These are phyloP conservation scores for Chelidonichthys spinosus DNA, from an alignment of 2,797 vertebrate genomes.

Conservation along the genomic window DNA sequence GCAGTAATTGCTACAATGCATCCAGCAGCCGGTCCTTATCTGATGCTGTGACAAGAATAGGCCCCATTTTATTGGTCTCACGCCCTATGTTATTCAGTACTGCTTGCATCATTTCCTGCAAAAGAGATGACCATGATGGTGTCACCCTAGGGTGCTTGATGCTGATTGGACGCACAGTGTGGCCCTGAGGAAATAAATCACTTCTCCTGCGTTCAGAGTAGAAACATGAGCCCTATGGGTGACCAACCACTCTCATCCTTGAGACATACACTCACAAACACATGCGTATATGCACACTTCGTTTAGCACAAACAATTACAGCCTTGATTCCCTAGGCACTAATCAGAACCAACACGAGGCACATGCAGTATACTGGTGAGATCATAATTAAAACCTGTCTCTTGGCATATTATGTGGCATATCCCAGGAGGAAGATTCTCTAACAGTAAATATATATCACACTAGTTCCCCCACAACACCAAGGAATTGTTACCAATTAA, in stretches of 20 bases:
- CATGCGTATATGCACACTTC: slow-evolving; percentile 49
- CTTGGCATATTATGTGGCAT: slow-evolving; percentile 80
- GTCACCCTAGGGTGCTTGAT: slow-evolving; percentile 77
- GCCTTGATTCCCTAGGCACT: slow-evolving; percentile 84
- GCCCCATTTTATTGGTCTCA: slow-evolving; percentile 77
- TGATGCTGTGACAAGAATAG: slow-evolving; percentile 81
- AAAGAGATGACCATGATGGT: slow-evolving; percentile 78
- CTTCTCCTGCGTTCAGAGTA: slow-evolving; percentile 69
- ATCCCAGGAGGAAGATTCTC: slow-evolving; percentile 74
- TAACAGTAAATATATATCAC: slow-evolving; percentile 76
- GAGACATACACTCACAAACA: slow-evolving; percentile 33
- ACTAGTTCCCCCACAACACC: slow-evolving; percentile 51
- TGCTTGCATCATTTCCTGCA: slow-evolving; percentile 81
- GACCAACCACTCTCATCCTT: slow-evolving; percentile 62
- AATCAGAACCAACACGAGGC: slow-evolving; percentile 84
- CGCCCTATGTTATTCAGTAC: slow-evolving; percentile 78
- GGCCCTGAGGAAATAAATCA: slow-evolving; percentile 79
- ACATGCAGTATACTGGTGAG: slow-evolving; percentile 80
- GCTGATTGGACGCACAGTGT: slow-evolving; percentile 78
- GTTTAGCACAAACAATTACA: slow-evolving; percentile 83
- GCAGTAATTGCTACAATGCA: slow-evolving; percentile 81
- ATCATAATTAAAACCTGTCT: slow-evolving; percentile 88
- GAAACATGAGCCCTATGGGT: slow-evolving; percentile 77
- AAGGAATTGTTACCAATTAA: slow-evolving; percentile 35
- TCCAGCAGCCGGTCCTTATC: slow-evolving; percentile 80